phyloP scores from a whole-genome alignment of 2,113 vertebrate species.

The Ammodytes dubius region DNA sequence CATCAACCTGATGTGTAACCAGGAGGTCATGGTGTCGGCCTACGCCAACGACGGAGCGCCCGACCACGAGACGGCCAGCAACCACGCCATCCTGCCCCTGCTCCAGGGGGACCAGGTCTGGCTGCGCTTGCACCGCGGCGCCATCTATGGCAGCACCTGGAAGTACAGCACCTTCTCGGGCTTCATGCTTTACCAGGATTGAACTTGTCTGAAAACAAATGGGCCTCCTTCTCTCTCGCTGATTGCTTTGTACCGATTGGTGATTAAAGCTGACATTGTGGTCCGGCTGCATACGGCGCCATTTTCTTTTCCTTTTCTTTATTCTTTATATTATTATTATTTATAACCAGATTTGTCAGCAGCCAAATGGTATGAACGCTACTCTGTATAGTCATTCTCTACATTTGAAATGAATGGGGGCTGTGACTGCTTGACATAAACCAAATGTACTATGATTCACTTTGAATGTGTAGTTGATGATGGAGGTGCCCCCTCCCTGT shows the following conservation, averaged over 20 bases:
- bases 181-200: conserved; percentile 97
- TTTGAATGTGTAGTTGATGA: conserved; percentile 9
- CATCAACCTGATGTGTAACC: conserved; percentile 98
- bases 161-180: conserved; percentile 99
- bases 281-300: conserved; percentile 48
- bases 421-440: conserved; percentile 15
- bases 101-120: conserved; percentile 97
- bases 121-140: conserved; percentile 94
- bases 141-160: conserved; percentile 99
- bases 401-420: conserved; percentile 5
- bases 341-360: conserved; percentile 1
- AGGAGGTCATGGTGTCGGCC: conserved; percentile 95
- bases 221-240: conserved; percentile 10
- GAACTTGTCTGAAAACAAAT: conserved; percentile 59
- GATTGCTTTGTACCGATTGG: conserved; percentile 75
- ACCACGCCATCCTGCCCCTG: conserved; percentile 94
- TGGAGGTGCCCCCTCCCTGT: conserved; percentile 3
- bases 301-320: background rate
- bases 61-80: conserved; percentile 97
- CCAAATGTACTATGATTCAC: background rate
- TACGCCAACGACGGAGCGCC: conserved; percentile 98
- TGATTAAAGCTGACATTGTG: conserved; percentile 8
- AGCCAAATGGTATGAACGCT: background rate
- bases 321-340: background rate
- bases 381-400: background rate